Base-by-base conservation (phyloP, 2,888 invertebrate genomes). In the Temnothorax unifasciatus region DNA sequence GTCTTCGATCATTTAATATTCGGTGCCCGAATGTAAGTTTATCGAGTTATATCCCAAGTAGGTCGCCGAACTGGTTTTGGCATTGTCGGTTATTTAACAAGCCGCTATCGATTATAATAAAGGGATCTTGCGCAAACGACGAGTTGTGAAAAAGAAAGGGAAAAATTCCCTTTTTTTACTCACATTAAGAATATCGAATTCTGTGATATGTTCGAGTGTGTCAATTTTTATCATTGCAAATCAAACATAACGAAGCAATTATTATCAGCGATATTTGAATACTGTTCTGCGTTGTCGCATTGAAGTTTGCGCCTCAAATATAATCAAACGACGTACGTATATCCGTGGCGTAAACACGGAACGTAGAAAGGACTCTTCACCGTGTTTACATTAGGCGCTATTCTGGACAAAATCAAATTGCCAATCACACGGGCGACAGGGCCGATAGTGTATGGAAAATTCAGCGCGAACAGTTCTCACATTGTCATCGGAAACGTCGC, bases 1-100 rank as follows among this genome's bases (percentile, higher is more conserved):
- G 83, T 83, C 82, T 81, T 85, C 85, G 84, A 89, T 91, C 88
- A 91, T 92, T 92, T 91, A 91, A 92, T 88, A 90, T 86, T 87
- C 87, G 59, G 63, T 84, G 77, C 83, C 82, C 47, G 77, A 82
- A 63, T 87, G 69, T 84, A 87, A 87, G 85, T 85, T 88, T 71
- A 81, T 85, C 86, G 85, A 85, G 75, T 87, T 85, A 50, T 38
- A 50, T 38, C 75, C 47, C 29, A 90, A 90, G 86, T 92, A 85
- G 90, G 91, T 91, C 90, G 84, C 59, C 59, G 71, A 83, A 88
- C 84, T 83, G 87, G 84, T 88, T 86, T 88, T 50, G 84, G 79
- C 74, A 41, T 77, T 54, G 47, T 71, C 50, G 50, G 83, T 86
- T 89, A 87, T 86, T 89, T 79, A 86, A 84, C 86, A 29, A 68